Percentiles rank a stretch among this genome's conserved stretches.
Evolutionary conservation across 2,888 invertebrate genomes (phyloP).

Genomic region (Nebria salina): DNA sequence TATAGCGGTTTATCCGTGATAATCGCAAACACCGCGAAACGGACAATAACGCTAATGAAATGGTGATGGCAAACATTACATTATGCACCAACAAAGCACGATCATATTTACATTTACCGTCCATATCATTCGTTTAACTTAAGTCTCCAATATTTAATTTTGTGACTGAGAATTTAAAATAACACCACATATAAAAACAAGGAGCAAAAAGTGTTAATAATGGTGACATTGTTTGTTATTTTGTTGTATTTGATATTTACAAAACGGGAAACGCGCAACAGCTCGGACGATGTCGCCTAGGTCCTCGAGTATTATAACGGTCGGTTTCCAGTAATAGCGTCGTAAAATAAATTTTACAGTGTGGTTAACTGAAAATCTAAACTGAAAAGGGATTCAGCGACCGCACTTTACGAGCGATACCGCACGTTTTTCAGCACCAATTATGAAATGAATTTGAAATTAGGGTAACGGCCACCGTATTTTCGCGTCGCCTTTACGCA

Average conservation of each 20-base stretch:
- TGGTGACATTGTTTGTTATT: background rate
- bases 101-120: background rate
- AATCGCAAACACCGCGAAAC: background rate
- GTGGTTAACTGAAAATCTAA: conserved; percentile 47
- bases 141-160: too few species aligned
- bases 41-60: conserved; percentile 16
- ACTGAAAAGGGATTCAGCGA: conserved; percentile 44
- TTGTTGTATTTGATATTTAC: background rate
- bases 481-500: background rate
- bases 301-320: background rate
- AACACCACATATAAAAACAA: too few species aligned
- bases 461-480: conserved; percentile 6
- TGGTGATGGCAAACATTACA: background rate
- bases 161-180: too few species aligned
- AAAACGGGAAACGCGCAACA: conserved; percentile 1
- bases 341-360: conserved; percentile 46
- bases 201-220: too few species aligned
- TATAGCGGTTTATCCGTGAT: conserved; percentile 11
- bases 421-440: conserved; percentile 31
- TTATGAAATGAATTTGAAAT: conserved; percentile 39
- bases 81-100: background rate
- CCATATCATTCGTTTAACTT: too few species aligned
- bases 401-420: conserved; percentile 34
- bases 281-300: background rate
- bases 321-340: conserved; percentile 32